Evolutionary conservation across 2,888 invertebrate species (phyloP), one percentile per base, ranked within the genome.

Genomic region (Entomobrya proxima): DNA sequence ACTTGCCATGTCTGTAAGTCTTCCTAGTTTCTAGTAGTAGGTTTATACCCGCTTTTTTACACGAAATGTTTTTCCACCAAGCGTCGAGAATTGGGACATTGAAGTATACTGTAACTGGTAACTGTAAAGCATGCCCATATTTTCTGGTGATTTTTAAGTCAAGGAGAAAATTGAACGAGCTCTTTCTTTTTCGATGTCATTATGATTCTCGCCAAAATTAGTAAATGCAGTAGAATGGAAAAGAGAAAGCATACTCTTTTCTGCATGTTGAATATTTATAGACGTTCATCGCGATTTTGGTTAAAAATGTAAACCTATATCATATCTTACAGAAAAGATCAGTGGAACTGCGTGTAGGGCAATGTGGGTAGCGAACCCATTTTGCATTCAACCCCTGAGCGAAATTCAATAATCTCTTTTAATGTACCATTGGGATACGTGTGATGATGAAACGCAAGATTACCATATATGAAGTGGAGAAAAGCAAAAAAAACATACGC

Each of bases 361-460:
- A 64, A 1, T 32, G 15, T 13, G 32, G 27, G 52, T 32, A 69
- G 37, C 44, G 15, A 13, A 40, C 80, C 52, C 55, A 35, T 78
- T 74, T 74, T 61, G 35, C 61, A 47, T 61, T 58, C 32, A 58
- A 9, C 58, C 81, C 67, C 24, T 58, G 11, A 74, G 81, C 81
- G 40, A 81, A 81, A 81, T 81, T 74, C 81, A 69, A 81, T 81
- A 81, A 81, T 74, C 74, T 61, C 61, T 61, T 58, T 52, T 74
- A 81, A 50, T 64, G 78, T 78, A 78, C 47, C 61, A 27, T 61
- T 64, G 52, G 52, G 75, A 55, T 75, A 24, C 52, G 11, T 75
- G 15, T 0, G 67, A 67, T 2, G 7, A 67, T 40, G 21, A 21
- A 40, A 67, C 40, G 35, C 27, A 69, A 64, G 72, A 74, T 52